phyloP scores from a whole-genome alignment of 1,140 invertebrate genomes.

The Sminthurides bifidus region DNA sequence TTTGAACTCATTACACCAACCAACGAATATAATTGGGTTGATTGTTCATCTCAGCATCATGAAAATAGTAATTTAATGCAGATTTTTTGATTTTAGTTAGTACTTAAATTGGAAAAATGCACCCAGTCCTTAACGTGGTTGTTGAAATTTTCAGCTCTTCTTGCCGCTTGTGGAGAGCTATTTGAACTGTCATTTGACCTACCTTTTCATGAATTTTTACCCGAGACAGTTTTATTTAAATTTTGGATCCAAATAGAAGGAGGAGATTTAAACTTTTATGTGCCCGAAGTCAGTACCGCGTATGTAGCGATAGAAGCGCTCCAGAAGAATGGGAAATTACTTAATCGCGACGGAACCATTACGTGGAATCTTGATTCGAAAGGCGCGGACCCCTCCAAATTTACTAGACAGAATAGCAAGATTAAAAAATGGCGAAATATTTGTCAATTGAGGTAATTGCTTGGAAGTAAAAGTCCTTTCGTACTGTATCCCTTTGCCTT shows the following conservation, averaged over 20 bases:
- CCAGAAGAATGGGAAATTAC: constrained; percentile 75
- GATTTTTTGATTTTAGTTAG: not conserved
- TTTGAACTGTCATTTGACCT: constrained; percentile 85
- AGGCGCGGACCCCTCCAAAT: not conserved
- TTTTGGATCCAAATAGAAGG: constrained; percentile 88
- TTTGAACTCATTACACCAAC: constrained; percentile 89
- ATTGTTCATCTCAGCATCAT: constrained; percentile 86
- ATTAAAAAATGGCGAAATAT: constrained; percentile 75
- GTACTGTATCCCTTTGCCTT: no score
- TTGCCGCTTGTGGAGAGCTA: constrained; percentile 84
- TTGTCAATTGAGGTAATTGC: constrained; percentile 52
- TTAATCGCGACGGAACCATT: constrained; percentile 55
- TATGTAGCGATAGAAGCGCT: constrained; percentile 68
- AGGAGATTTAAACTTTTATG: constrained; percentile 73
- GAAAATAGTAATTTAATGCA: constrained; percentile 56
- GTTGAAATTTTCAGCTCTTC: constrained; percentile 49
- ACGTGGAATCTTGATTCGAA: constrained; percentile 7
- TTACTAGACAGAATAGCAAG: constrained; percentile 29
- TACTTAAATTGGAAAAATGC: no score
- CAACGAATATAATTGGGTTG: constrained; percentile 98
- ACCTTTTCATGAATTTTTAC: constrained; percentile 83
- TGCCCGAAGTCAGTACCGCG: constrained; percentile 83
- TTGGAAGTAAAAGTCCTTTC: no score
- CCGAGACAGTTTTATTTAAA: constrained; percentile 68
- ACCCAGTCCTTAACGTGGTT: no score